Conservation (phyloP, 2,888 invertebrate genomes). For the Unio pictorum region DNA sequence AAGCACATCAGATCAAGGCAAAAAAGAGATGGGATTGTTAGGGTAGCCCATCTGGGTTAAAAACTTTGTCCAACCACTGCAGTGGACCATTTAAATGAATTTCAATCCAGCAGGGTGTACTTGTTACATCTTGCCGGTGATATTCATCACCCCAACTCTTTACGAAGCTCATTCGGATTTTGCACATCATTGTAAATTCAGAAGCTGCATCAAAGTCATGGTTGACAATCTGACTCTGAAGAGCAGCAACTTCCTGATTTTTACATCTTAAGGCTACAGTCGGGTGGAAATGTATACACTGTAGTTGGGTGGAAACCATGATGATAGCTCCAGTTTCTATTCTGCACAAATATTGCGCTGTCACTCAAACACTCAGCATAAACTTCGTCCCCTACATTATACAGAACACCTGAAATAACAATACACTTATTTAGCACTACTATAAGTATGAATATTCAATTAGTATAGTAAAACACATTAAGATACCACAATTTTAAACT, state of each 20-base stretch:
- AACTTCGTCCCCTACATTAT: conserved; percentile 97
- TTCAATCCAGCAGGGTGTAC: conserved; percentile 99
- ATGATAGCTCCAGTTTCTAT: conserved; percentile 97
- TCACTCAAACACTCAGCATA: conserved; percentile 98
- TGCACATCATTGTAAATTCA: conserved; percentile 99
- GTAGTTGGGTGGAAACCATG: conserved; percentile 99
- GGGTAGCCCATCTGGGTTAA: conserved; percentile 99
- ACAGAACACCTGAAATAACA: conserved; percentile 79
- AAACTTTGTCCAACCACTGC: conserved; percentile 97
- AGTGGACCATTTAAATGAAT: conserved; percentile 97
- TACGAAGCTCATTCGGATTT: conserved; percentile 98
- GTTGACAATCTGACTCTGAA: conserved; percentile 90
- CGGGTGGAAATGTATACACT: conserved; percentile 90
- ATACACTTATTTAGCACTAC: background rate
- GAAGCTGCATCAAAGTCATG: conserved; percentile 99
- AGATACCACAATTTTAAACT: no score
- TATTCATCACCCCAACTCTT: conserved; percentile 99
- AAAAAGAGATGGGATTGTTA: conserved; percentile 83
- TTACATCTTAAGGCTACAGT: conserved; percentile 98
- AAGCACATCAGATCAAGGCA: conserved; percentile 57
- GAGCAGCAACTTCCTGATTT: conserved; percentile 90
- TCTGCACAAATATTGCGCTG: conserved; percentile 98
- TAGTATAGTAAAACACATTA: no score
- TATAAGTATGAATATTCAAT: no score
- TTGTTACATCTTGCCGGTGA: conserved; percentile 98